Evolutionary conservation across 2,888 invertebrate species (phyloP), one percentile per base, ranked within the genome.

Genomic region (Chloroclysta siterata): DNA sequence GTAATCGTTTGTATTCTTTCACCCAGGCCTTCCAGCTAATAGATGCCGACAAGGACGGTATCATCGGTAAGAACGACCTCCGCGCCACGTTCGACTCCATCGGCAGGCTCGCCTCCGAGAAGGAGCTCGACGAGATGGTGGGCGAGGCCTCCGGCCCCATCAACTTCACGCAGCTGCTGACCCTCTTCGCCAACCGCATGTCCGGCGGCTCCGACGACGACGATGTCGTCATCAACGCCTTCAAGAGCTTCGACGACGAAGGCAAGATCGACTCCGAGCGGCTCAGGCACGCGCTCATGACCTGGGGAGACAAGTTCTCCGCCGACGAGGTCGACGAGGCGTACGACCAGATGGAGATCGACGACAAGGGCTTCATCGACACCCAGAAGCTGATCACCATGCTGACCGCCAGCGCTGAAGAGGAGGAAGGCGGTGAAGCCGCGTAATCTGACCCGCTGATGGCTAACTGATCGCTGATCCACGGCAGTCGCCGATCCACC

Each of bases 21-120:
- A n/a, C 59, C 6, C 87, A 97, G 96, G 98, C 97, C 85, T 98
- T 98, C 96, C 96, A 96, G 94, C 96, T 98, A 82, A 98, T 98
- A 97, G 98, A 98, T 94, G 96, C 96, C 92, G 98, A 98, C 94
- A 98, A 98, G 94, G 98, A 98, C 88, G 97, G 97, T 78, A 95
- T 97, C 93, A 95, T 96, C 92, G 95, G 97, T 90, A 98, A 98
- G 94, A 96, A 96, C 91, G 98, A 98, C 94, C 95, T 98, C 85
- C 96, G 97, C 86, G 96, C 96, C 85, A 97, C 97, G 85, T 98
- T 97, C 94, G 98, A 98, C 94, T 96, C 96, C 80, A 96, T 98
- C 79, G 98, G 98, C 89, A 97, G 97, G 90, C 94, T 98, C 79
- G 96, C 97, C 83, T 94, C 95, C 81, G 98, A 98, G 88, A 97